phyloP scores from a whole-genome alignment of 2,113 vertebrate species.

The Cyrtonyx montezumae region DNA sequence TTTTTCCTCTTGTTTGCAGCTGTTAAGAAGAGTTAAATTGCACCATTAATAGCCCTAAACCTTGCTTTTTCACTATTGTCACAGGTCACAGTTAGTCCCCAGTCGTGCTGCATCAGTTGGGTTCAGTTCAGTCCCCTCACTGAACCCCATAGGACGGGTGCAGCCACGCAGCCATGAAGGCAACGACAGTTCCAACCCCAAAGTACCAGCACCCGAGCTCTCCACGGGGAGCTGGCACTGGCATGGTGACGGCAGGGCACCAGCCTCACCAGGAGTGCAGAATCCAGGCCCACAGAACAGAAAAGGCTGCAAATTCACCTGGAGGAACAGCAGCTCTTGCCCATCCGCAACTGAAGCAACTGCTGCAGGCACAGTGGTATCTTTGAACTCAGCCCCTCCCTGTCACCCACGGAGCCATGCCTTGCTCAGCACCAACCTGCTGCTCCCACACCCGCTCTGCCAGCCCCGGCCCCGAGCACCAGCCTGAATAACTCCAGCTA shows the following conservation, averaged over 20 bases:
- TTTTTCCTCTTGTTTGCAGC: constrained; percentile 7
- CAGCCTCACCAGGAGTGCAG: neutral
- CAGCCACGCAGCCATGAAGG: neutral
- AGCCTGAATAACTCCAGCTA: rapidly evolving
- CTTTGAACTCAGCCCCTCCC: neutral
- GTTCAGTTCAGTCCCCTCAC: neutral
- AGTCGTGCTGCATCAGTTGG: neutral
- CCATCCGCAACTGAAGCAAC: rapidly evolving
- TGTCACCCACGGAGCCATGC: neutral
- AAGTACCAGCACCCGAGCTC: neutral
- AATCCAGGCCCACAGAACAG: neutral
- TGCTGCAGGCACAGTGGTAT: neutral
- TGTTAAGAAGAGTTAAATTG: constrained; percentile 64
- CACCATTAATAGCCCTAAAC: constrained; percentile 65
- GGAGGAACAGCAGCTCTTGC: neutral
- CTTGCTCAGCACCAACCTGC: neutral
- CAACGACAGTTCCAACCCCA: neutral
- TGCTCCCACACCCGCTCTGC: neutral
- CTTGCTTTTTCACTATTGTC: constrained; percentile 38
- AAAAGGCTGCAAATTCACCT: neutral
- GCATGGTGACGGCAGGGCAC: neutral
- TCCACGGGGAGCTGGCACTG: neutral
- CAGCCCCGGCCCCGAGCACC: neutral
- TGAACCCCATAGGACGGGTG: neutral
- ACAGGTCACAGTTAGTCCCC: constrained; percentile 16